These are phyloP conservation scores for Laothoe populi DNA, from an alignment of 2,888 invertebrate species.

Conservation along the genomic window DNA sequence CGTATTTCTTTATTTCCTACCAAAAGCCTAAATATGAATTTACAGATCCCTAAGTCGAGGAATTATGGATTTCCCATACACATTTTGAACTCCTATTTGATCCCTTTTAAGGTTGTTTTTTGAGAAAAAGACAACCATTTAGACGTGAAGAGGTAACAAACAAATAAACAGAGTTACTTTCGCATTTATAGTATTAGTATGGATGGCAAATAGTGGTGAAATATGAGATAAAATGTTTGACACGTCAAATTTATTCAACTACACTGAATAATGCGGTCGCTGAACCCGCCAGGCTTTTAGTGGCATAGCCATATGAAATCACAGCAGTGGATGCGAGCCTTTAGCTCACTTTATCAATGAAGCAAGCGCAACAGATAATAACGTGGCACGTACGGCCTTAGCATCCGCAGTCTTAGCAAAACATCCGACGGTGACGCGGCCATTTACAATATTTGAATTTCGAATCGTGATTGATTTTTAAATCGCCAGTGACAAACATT, in stretches of 20 bases:
- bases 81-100: no score
- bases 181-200: no score
- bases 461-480: neutral
- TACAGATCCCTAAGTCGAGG: no score
- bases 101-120: no score
- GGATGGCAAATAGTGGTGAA: no score
- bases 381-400: conserved; percentile 19
- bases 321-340: conserved; percentile 25
- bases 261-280: neutral
- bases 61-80: no score
- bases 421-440: conserved; percentile 18
- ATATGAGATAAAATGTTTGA: neutral
- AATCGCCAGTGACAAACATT: neutral
- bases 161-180: no score
- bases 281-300: neutral
- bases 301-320: conserved; percentile 2
- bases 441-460: conserved; percentile 1
- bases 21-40: no score
- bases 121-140: no score
- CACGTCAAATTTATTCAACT: neutral
- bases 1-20: no score
- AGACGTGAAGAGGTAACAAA: no score
- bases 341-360: conserved; percentile 29
- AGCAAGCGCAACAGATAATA: conserved; percentile 23
- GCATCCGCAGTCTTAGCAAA: conserved; percentile 26